Base-by-base conservation (phyloP, 2,113 vertebrate species). In the Stomatorhinus ivindoensis region DNA sequence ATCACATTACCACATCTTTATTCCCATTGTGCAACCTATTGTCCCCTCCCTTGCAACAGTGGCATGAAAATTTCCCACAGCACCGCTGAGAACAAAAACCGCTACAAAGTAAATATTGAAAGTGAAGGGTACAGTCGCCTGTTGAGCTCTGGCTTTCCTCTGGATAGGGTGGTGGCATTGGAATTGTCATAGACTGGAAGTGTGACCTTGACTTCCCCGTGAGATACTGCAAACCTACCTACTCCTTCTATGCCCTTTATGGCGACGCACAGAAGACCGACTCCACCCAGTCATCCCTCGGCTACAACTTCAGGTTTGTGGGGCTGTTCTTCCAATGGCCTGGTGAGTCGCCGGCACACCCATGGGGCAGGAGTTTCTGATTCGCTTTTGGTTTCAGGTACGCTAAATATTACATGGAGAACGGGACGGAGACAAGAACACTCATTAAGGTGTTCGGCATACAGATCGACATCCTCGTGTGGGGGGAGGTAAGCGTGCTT, bases 381-480 rank as follows among this genome's bases (percentile, higher is more conserved):
- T 19, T 89, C 13, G 9, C 11, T 85, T 19, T 89, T 8, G 88
- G 19, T 93, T 91, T 89, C 53, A 96, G 98, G 91, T 97, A 96
- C n/a, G 98, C 97, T 89, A 97, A 96, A 90, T 94, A 98, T 94
- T 99, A 97, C 15, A 89, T 92, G 91, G 97, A 98, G 82, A 89
- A 95, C 0, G 94, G 89, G 1, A 86, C 44, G 42, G 92, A 95
- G 21, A 96, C 94, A 90, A 96, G 98, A 90, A 97, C 96, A 0
- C 96, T 99, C 51, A 96, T 97, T 91, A 99, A 99, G 91, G 97
- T 99, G 92, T 99, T 97, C 90, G 98, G 98, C 91, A 96, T 99
- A 93, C 96, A 96, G 76, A 94, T 99, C 0, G 97, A 99, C 89
- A 96, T 99, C 73, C 93, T 98, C n/a, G 97, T 99, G 88, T 93